Evolutionary conservation across 2,888 invertebrate species (phyloP), one percentile per base, ranked within the genome.

Genomic region (Acanthosoma haemorrhoidale): DNA sequence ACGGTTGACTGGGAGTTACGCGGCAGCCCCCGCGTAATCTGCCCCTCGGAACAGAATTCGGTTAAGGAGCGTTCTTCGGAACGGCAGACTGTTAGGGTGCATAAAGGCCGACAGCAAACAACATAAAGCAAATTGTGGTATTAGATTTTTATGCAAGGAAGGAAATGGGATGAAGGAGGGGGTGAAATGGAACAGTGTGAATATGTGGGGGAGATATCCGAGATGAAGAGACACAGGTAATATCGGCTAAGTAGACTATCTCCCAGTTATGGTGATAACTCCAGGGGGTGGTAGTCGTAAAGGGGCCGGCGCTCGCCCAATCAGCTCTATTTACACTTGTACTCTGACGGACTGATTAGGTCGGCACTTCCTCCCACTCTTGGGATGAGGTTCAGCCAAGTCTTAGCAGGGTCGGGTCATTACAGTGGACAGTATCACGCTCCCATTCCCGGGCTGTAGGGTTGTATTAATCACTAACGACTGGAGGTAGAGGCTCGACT

Each of bases 181-280:
- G 43, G 59, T 59, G 59, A 59, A 59, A 59, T 59, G 32, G 59
- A 59, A 59, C 31, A 2, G 58, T n/a, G 51, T 11, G 13, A 21
- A 29, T 21, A 15, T 9, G 57, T 15, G 59, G 15, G 32, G 16
- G 58, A 15, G 57, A 15, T 41, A 15, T 15, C 16, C 4, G 16
- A 8, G 59, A 16, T 32, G 8, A 9, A 13, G 21, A 1, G 21
- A 43, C 29, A 25, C 51, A 51, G 51, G 51, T 51, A 6, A 51
- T 25, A 51, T n/a, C 51, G 21, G n/a, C 51, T 13, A 51, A 2
- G 21, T 25, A 25, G 25, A 25, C 51, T 18, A 51, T 51, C 51
- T 25, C 51, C 13, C 68, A 58, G 71, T 71, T 71, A 71, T 71
- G 71, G 71, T 71, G 71, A 71, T 71, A 71, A 71, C 71, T 71